A percentile compares a stretch with the other conserved stretches of the same genome.
Evolutionary conservation across 2,797 vertebrate genomes (phyloP).

Genomic region (Halcyon leucocephala): DNA sequence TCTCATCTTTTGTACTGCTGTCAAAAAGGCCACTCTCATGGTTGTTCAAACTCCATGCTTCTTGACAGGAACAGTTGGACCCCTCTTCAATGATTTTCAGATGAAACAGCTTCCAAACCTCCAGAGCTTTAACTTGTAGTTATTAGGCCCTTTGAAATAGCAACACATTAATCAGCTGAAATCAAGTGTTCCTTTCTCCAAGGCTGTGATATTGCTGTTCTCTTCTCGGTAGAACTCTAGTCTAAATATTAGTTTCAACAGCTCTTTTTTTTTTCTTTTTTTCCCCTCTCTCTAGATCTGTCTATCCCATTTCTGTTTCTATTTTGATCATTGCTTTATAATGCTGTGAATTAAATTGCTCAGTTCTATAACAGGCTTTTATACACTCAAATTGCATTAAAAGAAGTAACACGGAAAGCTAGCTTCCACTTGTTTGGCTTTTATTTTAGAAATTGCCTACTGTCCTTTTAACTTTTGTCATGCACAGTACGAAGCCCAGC

Average conservation of each 20-base stretch:
- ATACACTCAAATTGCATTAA: background rate
- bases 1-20: conserved; percentile 67
- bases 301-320: conserved; percentile 15
- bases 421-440: background rate
- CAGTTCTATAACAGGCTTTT: background rate
- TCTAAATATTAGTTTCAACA: conserved; percentile 37
- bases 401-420: background rate
- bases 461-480: background rate
- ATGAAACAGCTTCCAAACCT: conserved; percentile 47
- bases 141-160: conserved; percentile 63
- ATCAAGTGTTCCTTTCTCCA: conserved; percentile 42
- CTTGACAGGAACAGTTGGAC: conserved; percentile 66
- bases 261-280: background rate
- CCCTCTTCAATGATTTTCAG: conserved; percentile 60
- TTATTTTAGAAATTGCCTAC: background rate
- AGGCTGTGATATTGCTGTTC: conserved; percentile 11
- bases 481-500: background rate
- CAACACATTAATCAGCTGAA: conserved; percentile 64
- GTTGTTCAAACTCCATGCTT: conserved; percentile 69
- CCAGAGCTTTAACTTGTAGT: conserved; percentile 59
- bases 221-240: conserved; percentile 4
- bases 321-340: conserved; percentile 32
- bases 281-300: background rate
- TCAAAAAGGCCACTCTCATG: conserved; percentile 54
- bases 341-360: conserved; percentile 10